Percentiles rank a stretch among this genome's conserved stretches.
Conservation (phyloP, 2,888 invertebrate genomes). For the Melanostoma scalare region DNA sequence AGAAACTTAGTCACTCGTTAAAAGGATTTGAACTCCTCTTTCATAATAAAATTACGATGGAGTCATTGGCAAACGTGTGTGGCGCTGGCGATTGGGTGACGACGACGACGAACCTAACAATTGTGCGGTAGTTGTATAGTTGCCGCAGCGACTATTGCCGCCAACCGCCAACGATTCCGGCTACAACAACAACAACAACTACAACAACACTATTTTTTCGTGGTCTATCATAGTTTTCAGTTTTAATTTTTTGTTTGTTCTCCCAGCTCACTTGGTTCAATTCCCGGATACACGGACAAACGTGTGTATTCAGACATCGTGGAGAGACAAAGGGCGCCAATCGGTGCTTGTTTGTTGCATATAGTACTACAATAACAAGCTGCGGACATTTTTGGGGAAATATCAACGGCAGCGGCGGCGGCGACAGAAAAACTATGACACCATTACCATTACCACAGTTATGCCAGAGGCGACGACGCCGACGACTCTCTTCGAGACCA, state of each 20-base stretch:
- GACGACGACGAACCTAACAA: conserved; percentile 46
- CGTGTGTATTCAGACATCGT: conserved; percentile 58
- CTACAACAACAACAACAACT: conserved; percentile 22
- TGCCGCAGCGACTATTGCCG: conserved; percentile 64
- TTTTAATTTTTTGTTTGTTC: conserved; percentile 43
- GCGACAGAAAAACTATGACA: conserved; percentile 71
- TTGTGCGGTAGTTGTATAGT: conserved; percentile 42
- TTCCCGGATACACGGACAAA: conserved; percentile 59
- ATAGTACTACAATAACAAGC: conserved; percentile 57
- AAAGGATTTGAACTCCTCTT: conserved; percentile 58
- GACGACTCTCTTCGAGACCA: conserved; percentile 26
- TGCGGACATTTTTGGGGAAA: conserved; percentile 60
- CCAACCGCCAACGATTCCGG: conserved; percentile 64
- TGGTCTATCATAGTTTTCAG: conserved; percentile 58
- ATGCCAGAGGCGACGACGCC: conserved; percentile 35
- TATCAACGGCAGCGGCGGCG: conserved; percentile 47
- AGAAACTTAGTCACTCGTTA: conserved; percentile 66
- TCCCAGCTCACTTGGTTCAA: conserved; percentile 47
- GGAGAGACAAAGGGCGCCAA: conserved; percentile 70
- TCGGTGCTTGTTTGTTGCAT: conserved; percentile 67
- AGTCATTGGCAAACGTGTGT: conserved; percentile 56
- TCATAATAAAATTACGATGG: conserved; percentile 60
- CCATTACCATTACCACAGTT: conserved; percentile 58
- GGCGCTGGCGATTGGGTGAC: conserved; percentile 37
- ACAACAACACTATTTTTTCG: conserved; percentile 20